Evolutionary conservation across 2,797 vertebrate species (phyloP).

Genomic region (Cossypha dichroa): DNA sequence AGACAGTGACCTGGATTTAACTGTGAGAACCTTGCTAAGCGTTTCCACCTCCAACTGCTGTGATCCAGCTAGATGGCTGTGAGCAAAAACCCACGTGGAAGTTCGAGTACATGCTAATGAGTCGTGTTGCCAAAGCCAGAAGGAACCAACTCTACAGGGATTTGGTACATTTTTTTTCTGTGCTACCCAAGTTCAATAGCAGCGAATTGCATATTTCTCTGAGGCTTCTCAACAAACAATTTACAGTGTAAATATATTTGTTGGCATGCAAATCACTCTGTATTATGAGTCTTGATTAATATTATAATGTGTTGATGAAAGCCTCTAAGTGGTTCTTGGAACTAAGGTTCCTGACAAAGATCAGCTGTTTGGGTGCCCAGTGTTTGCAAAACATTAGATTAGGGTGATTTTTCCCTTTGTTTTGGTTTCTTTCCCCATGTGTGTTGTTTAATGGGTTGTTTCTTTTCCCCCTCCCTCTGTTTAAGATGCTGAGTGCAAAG

Average conservation of each 20-base stretch:
- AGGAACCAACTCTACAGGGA: slow-evolving; percentile 58
- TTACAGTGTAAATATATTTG: slow-evolving; percentile 83
- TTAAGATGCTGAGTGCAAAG: neutral
- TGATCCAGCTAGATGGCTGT: slow-evolving; percentile 1
- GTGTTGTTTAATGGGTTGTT: neutral
- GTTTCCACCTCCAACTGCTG: neutral
- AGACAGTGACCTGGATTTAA: neutral
- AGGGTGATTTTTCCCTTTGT: slow-evolving; percentile 9
- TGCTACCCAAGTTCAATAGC: slow-evolving; percentile 67
- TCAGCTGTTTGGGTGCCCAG: slow-evolving; percentile 75
- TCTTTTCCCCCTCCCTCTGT: neutral
- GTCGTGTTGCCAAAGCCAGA: slow-evolving; percentile 46
- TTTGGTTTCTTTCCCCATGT: neutral
- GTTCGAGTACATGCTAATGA: slow-evolving; percentile 55
- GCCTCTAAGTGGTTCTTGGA: slow-evolving; percentile 79
- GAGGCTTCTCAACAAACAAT: slow-evolving; percentile 81
- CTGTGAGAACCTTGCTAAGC: neutral
- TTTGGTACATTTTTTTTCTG: neutral
- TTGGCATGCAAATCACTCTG: slow-evolving; percentile 81
- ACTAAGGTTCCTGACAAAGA: slow-evolving; percentile 74
- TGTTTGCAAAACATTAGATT: slow-evolving; percentile 74
- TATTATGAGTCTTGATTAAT: slow-evolving; percentile 85
- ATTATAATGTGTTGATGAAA: slow-evolving; percentile 83
- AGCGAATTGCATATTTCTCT: slow-evolving; percentile 75
- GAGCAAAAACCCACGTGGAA: slow-evolving; percentile 21